phyloP scores from a whole-genome alignment of 2,797 vertebrate genomes.

The Hybognathus amarus region DNA sequence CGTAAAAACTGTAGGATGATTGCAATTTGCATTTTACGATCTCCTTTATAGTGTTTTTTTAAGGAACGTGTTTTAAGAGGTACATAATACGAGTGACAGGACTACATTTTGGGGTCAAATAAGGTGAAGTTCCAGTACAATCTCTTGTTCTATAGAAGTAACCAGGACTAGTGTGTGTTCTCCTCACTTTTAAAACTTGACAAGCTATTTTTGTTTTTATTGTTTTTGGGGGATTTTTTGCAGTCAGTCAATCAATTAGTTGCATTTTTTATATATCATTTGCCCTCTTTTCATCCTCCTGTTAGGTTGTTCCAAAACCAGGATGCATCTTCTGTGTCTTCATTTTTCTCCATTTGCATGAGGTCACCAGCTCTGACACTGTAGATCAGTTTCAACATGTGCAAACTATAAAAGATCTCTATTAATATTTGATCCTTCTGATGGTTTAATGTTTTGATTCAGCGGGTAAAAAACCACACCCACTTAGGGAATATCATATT shows the following conservation, averaged over 20 bases:
- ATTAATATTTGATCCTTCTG: constrained; percentile 57
- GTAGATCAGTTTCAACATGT: constrained; percentile 52
- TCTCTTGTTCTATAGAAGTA: neutral
- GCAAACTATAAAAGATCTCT: constrained; percentile 40
- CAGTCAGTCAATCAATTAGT: too few species aligned
- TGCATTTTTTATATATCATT: too few species aligned
- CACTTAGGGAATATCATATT: constrained; percentile 52
- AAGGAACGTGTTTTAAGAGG: neutral
- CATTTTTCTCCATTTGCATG: constrained; percentile 48
- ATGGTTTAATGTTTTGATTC: constrained; percentile 42
- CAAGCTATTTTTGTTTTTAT: too few species aligned
- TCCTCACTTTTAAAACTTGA: neutral
- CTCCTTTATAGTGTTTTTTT: neutral
- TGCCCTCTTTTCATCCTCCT: neutral
- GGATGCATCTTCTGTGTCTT: neutral
- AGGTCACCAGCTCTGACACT: constrained; percentile 42
- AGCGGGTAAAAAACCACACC: constrained; percentile 11
- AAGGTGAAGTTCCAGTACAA: neutral
- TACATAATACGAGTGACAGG: too few species aligned
- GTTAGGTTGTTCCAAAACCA: neutral
- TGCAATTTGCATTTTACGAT: too few species aligned
- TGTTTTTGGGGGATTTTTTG: too few species aligned
- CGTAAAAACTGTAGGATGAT: neutral
- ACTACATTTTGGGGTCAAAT: neutral
- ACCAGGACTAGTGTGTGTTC: neutral